Conservation (phyloP, 2,797 vertebrate genomes). For the Sternarchorhynchus goeldii region DNA sequence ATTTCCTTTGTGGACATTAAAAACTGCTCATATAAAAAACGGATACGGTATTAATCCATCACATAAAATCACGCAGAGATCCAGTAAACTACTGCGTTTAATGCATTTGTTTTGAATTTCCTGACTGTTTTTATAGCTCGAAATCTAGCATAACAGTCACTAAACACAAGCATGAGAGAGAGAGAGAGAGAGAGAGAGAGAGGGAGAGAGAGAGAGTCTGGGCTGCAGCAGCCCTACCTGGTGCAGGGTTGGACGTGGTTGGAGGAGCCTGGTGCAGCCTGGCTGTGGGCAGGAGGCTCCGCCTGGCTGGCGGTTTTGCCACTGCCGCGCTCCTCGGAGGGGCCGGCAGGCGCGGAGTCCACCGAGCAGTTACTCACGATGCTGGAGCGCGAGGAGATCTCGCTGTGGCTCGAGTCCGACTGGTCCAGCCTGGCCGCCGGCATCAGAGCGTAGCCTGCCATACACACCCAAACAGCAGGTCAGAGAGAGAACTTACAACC, state of each 20-base stretch:
- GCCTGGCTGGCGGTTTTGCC: conserved; percentile 61
- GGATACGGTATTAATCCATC: conserved; percentile 29
- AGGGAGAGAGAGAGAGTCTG: no score
- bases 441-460: conserved; percentile 80
- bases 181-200: background rate
- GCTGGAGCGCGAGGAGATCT: conserved; percentile 95
- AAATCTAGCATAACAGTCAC: no score
- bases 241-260: conserved; percentile 69
- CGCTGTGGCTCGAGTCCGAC: conserved; percentile 93
- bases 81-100: conserved; percentile 57
- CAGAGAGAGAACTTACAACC: background rate
- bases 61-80: conserved; percentile 50
- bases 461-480: background rate
- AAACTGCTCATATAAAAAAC: conserved; percentile 53
- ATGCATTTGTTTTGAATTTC: conserved; percentile 55
- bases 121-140: conserved; percentile 38
- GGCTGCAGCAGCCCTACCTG: conserved; percentile 29
- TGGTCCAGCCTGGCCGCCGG: conserved; percentile 83
- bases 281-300: conserved; percentile 66
- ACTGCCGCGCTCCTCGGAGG: conserved; percentile 78
- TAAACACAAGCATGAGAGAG: background rate
- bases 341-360: conserved; percentile 82
- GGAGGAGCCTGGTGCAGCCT: conserved; percentile 25
- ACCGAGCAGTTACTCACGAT: conserved; percentile 88
- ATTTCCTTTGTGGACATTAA: conserved; percentile 63